Conservation (phyloP, 2,797 vertebrate species). For the Anguilla pacifica region DNA sequence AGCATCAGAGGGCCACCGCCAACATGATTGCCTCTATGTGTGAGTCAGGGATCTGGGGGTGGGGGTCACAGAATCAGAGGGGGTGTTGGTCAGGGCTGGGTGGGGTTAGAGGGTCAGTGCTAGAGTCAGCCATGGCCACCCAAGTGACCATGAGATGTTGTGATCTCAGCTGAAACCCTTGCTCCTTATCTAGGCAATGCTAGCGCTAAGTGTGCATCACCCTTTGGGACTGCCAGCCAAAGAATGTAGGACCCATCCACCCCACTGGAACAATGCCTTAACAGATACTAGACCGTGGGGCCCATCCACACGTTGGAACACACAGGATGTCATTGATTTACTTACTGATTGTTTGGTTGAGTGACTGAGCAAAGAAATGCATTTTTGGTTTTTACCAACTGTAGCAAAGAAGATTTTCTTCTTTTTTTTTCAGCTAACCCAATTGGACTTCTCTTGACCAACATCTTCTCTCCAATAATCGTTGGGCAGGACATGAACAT, state of each 20-base stretch:
- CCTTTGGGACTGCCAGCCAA: not conserved
- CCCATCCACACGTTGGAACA: not conserved
- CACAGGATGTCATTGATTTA: too few species aligned
- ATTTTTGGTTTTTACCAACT: not conserved
- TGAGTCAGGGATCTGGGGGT: slow-evolving; percentile 64
- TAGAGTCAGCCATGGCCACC: too few species aligned
- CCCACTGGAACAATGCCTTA: not conserved
- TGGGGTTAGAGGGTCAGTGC: too few species aligned
- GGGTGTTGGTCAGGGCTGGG: not conserved
- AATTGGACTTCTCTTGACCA: slow-evolving; percentile 85
- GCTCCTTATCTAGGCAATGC: not conserved
- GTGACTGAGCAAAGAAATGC: too few species aligned
- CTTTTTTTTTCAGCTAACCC: slow-evolving; percentile 80
- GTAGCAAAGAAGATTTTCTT: not conserved
- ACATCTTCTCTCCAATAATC: slow-evolving; percentile 82
- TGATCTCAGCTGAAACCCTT: not conserved
- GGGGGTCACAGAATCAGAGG: not conserved
- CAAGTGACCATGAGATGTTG: too few species aligned
- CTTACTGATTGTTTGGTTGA: not conserved
- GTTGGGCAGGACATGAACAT: slow-evolving; percentile 64
- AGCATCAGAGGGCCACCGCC: slow-evolving; percentile 89
- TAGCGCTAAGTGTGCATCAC: not conserved
- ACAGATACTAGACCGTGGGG: not conserved
- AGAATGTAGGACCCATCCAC: not conserved
- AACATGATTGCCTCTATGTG: slow-evolving; percentile 93